Percentiles rank a stretch among this genome's conserved stretches.
Conservation (phyloP, 2,797 vertebrate species). For the Spinus olivaceus region DNA sequence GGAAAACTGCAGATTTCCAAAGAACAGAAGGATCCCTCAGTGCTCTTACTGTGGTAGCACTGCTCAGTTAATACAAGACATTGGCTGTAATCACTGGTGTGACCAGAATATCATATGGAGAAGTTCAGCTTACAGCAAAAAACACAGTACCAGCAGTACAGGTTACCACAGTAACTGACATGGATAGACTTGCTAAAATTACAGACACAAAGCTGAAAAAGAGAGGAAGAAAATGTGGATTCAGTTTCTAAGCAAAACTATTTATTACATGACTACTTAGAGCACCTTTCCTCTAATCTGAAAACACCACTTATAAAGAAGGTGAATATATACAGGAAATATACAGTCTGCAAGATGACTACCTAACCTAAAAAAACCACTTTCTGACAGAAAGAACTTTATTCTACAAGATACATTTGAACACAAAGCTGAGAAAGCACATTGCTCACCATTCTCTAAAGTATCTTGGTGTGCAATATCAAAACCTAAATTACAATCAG, state of each 20-base stretch:
- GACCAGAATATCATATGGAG: background rate
- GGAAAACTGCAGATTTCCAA: background rate
- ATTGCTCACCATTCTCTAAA: slow-evolving; percentile 15
- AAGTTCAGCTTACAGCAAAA: background rate
- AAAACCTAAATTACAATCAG: slow-evolving; percentile 54
- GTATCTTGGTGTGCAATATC: background rate
- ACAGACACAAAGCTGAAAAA: background rate
- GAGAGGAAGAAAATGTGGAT: background rate
- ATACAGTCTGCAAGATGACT: background rate
- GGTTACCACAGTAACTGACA: slow-evolving; percentile 34
- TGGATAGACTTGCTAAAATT: background rate
- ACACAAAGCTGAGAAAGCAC: slow-evolving; percentile 29
- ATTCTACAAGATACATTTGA: slow-evolving; percentile 2
- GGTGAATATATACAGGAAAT: background rate
- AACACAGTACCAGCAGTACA: background rate
- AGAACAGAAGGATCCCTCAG: background rate
- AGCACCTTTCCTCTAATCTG: background rate
- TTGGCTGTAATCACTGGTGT: background rate
- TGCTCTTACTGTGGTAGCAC: background rate
- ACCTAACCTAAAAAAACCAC: background rate
- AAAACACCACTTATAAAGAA: background rate
- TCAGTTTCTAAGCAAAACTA: background rate
- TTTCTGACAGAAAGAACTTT: background rate
- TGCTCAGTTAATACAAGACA: background rate
- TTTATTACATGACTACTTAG: background rate